Percentiles rank a stretch among this genome's conserved stretches.
phyloP scores from a whole-genome alignment of 2,113 vertebrate species.

The Siniperca chuatsi region DNA sequence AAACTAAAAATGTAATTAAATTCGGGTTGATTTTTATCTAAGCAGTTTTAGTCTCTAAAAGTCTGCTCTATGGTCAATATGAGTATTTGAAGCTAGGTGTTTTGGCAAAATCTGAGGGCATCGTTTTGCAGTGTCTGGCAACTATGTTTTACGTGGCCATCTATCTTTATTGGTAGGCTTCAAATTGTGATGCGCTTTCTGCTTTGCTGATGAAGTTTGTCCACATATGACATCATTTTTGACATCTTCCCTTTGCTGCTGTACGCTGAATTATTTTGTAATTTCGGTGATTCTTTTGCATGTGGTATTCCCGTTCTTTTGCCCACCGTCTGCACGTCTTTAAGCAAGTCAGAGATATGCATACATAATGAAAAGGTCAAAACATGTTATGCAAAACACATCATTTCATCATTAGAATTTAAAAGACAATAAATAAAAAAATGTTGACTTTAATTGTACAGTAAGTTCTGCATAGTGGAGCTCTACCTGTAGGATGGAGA shows the following conservation, averaged over 20 bases:
- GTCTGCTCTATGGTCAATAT: background rate
- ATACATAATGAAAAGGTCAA: background rate
- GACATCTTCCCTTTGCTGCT: background rate
- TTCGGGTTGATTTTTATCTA: background rate
- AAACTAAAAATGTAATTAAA: background rate
- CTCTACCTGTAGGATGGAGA: conserved; percentile 98
- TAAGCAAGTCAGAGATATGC: background rate
- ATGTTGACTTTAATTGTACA: background rate
- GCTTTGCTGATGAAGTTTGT: conserved; percentile 4
- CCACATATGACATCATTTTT: background rate
- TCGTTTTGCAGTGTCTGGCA: background rate
- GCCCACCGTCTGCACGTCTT: background rate
- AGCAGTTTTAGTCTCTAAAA: background rate
- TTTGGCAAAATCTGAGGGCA: background rate
- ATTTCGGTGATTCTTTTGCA: background rate
- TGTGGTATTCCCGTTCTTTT: background rate
- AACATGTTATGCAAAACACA: background rate
- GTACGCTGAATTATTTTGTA: background rate
- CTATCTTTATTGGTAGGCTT: background rate
- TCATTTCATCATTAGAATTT: background rate
- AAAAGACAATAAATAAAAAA: background rate
- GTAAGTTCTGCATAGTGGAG: conserved; percentile 50
- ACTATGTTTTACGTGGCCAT: background rate
- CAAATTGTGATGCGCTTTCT: background rate
- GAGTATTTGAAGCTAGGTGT: background rate